Evolutionary conservation across 2,113 vertebrate species (phyloP), one percentile per base, ranked within the genome.

Genomic region (Vulpes ferrilata): DNA sequence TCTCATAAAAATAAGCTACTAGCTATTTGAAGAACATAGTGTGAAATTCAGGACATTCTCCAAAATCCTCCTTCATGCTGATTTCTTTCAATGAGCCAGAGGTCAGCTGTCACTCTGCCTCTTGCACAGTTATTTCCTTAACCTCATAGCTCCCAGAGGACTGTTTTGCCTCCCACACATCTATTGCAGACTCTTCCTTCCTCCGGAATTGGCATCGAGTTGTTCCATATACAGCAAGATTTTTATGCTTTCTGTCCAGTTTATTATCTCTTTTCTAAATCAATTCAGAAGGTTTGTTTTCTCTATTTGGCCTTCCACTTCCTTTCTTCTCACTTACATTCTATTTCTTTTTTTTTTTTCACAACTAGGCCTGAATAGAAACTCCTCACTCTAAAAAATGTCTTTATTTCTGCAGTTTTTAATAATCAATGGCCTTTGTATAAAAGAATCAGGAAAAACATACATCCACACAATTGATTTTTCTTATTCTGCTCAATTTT

Each of bases 1-100:
- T 94, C 95, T 97, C 94, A 93, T 98, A 96, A 96, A 90, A 94
- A 96, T 95, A 95, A 96, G 85, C 96, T 88, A 74, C 64, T n/a
- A 92, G 92, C 96, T 89, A 85, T 96, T 97, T 87, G 67, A 98
- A 95, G 90, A 97, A 35, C 25, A 59, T 27, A 88, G 92, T 94
- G 87, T 83, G 79, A 76, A 95, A 96, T 96, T 95, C 62, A 92
- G 65, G 60, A 73, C 74, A 83, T 35, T 94, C 73, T 91, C 55
- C 51, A 69, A 35, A 74, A 35, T 55, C 62, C 53, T 95, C 64
- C 80, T 96, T 92, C 85, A 53, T 96, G 79, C 74, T 96, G 89
- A 97, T 93, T 97, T 96, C 83, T 92, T 90, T 96, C 92, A 76
- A 55, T 35, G 90, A 94, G 93, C 87, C 79, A 51, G 76, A 95